These are phyloP conservation scores for Achlya flavicornis DNA, from an alignment of 2,888 invertebrate genomes.

Conservation along the genomic window DNA sequence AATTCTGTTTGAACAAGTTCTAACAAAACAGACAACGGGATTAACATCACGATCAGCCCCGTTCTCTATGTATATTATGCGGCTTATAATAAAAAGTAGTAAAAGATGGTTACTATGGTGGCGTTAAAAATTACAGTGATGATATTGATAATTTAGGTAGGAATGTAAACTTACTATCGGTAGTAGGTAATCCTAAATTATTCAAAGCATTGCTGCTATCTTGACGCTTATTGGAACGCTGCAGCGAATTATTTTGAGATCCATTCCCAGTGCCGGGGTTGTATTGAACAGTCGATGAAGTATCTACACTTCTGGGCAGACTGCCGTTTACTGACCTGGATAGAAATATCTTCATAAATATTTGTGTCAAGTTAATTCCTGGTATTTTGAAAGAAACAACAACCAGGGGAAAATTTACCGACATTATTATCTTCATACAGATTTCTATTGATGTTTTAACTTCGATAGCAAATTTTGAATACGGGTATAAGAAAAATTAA, in stretches of 20 bases:
- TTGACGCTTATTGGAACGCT: slow-evolving; percentile 67
- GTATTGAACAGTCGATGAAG: slow-evolving; percentile 69
- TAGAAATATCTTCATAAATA: slow-evolving; percentile 4
- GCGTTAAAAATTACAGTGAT: background rate
- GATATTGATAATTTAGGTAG: background rate
- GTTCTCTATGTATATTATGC: too few species aligned
- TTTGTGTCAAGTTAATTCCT: background rate
- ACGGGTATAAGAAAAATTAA: too few species aligned
- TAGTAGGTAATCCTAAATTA: slow-evolving; percentile 65
- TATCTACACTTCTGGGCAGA: slow-evolving; percentile 73
- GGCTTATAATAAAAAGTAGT: too few species aligned
- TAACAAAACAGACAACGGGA: background rate
- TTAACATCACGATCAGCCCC: background rate
- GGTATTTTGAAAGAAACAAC: too few species aligned
- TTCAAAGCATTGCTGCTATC: slow-evolving; percentile 71
- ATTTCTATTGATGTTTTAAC: too few species aligned
- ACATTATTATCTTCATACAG: too few species aligned
- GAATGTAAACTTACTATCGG: slow-evolving; percentile 56
- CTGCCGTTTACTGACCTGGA: slow-evolving; percentile 75
- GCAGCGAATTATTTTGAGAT: slow-evolving; percentile 75
- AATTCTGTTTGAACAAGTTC: background rate
- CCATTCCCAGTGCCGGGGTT: slow-evolving; percentile 63
- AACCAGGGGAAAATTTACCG: too few species aligned
- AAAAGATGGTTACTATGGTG: too few species aligned
- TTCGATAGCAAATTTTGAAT: too few species aligned